Evolutionary conservation across 2,113 vertebrate genomes (phyloP), one percentile per base, ranked within the genome.

Genomic region (Axis porcinus): DNA sequence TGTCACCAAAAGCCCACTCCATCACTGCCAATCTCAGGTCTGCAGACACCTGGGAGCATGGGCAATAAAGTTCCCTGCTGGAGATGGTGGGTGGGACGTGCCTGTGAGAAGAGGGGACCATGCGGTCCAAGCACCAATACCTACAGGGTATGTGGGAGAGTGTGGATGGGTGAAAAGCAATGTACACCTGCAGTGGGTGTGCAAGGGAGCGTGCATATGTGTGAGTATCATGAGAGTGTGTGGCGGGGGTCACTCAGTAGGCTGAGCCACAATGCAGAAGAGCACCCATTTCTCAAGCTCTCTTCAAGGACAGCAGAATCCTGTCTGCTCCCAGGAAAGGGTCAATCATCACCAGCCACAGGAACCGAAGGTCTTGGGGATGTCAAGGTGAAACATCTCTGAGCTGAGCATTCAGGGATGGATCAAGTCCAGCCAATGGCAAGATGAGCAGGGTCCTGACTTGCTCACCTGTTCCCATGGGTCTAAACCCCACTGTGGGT

Each of bases 1-100:
- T 95, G 93, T 98, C 96, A 97, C 97, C 93, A 91, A 93, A 97
- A 95, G 50, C 93, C 97, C 79, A 33, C 93, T 97, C 97, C 52
- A 74, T 97, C 96, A 97, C 57, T 88, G 95, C 84, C 97, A 62
- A 5, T 17, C 86, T 95, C 96, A 95, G 82, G 62, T 89, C 74
- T 36, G 86, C 57, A 83, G 93, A 95, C 43, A 95, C 95, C 96
- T 93, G 74, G 79, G 54, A 81, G 47, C 86, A 84, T 7, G 5
- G 58, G 89, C 54, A 52, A 55, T 95, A 96, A 97, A 97, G 55
- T 25, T 54, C 78, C 89, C 58, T 84, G 28, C 88, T 55, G 78
- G 91, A 97, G 28, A 9, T 0, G 0, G 36, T 1, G 50, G 62
- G 45, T 7, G 11, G 52, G 15, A 27, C 19, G 2, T 10, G 36